Evolutionary conservation across 1,140 invertebrate species (phyloP).

Genomic region (Araneus ventricosus): DNA sequence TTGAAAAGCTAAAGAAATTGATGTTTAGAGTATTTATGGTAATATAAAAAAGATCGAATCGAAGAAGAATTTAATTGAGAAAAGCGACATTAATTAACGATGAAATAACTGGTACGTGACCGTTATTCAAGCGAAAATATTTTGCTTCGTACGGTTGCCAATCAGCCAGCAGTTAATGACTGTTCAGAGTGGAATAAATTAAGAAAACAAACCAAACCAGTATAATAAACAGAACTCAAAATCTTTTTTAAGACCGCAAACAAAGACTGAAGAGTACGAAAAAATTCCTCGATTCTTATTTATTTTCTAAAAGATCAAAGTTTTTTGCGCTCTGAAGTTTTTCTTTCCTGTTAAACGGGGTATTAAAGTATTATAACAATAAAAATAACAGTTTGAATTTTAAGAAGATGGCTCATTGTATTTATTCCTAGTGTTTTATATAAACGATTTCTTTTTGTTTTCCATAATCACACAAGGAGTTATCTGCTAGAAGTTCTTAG

Average conservation of each 20-base stretch:
- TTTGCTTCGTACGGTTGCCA: conserved; percentile 55
- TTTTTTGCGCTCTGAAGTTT: neutral
- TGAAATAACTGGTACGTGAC: conserved; percentile 62
- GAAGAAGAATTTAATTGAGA: conserved; percentile 65
- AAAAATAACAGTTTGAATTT: conserved; percentile 48
- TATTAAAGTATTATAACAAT: conserved; percentile 38
- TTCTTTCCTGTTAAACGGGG: conserved; percentile 6
- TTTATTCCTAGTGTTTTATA: conserved; percentile 30
- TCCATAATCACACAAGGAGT: conserved; percentile 9
- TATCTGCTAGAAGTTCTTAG: neutral
- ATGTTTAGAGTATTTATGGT: conserved; percentile 26
- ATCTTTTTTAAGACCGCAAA: conserved; percentile 28
- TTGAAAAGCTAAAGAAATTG: conserved; percentile 50
- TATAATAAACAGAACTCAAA: conserved; percentile 37
- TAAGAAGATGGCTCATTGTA: conserved; percentile 14
- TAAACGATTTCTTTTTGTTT: conserved; percentile 6
- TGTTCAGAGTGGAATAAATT: conserved; percentile 33
- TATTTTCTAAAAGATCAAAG: conserved; percentile 11
- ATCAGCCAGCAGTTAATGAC: conserved; percentile 59
- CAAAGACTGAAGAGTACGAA: conserved; percentile 2
- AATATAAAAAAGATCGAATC: conserved; percentile 9
- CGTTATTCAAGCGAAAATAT: conserved; percentile 52
- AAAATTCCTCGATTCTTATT: conserved; percentile 34
- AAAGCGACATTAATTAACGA: conserved; percentile 64
- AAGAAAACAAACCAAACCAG: conserved; percentile 28